Evolutionary conservation across 2,113 vertebrate genomes (phyloP).

Genomic region (Panthera uncia): DNA sequence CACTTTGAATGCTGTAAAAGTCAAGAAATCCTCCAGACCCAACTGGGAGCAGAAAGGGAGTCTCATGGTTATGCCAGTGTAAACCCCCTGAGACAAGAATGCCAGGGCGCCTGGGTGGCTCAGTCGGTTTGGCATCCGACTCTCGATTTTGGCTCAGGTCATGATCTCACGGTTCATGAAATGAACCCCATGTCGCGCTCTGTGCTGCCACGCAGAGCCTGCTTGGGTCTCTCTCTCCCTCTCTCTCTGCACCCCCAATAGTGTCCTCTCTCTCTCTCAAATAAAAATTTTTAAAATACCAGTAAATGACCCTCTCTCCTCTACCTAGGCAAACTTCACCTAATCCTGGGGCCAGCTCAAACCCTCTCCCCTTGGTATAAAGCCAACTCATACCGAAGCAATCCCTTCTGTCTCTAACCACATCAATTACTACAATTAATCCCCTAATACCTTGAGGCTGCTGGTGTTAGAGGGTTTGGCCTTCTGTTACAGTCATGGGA

Average conservation of each 20-base stretch:
- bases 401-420: neutral
- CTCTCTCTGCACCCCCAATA: too few relatives aligned
- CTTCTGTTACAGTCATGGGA: neutral
- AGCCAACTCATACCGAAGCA: neutral
- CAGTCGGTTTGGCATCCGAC: too few relatives aligned
- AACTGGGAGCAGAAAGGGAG: neutral
- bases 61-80: neutral
- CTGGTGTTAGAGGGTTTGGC: neutral
- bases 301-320: neutral
- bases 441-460: neutral
- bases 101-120: too few relatives aligned
- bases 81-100: neutral
- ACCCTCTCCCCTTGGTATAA: neutral
- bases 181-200: too few relatives aligned
- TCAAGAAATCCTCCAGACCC: neutral
- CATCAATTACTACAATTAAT: neutral
- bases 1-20: neutral
- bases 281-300: neutral
- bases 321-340: neutral
- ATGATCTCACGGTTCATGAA: too few relatives aligned
- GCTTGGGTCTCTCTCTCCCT: too few relatives aligned
- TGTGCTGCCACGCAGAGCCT: too few relatives aligned
- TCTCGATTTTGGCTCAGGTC: too few relatives aligned
- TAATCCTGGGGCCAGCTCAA: neutral
- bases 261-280: too few relatives aligned